Evolutionary conservation across 2,797 vertebrate species (phyloP).

Genomic region (Harpagifer antarcticus): DNA sequence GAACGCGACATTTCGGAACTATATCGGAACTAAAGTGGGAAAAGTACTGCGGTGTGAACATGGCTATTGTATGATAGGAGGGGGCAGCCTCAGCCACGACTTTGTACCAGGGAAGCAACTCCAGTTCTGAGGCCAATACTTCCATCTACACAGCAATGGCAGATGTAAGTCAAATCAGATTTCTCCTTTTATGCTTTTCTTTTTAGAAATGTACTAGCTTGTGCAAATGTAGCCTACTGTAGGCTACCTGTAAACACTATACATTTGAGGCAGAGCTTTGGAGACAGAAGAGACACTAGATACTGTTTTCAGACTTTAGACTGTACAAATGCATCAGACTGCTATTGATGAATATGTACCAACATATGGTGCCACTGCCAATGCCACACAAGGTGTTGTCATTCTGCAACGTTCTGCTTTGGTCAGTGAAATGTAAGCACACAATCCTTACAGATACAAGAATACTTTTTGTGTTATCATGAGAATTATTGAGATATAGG

Average conservation of each 20-base stretch:
- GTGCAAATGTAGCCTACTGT: neutral
- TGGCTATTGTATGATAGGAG: neutral
- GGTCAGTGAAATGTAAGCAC: neutral
- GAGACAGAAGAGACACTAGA: neutral
- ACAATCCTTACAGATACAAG: neutral
- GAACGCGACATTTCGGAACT: too few relatives aligned
- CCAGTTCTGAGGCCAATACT: neutral
- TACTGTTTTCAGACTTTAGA: neutral
- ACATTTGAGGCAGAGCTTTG: neutral
- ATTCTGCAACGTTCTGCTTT: neutral
- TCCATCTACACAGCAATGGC: neutral
- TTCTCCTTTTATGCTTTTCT: neutral
- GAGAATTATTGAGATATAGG: neutral
- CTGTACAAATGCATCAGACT: neutral
- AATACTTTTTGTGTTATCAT: neutral
- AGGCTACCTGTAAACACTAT: neutral
- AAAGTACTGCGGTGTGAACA: too few relatives aligned
- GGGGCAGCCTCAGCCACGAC: too few relatives aligned
- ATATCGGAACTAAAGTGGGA: too few relatives aligned
- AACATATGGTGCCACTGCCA: too few relatives aligned
- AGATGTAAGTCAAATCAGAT: slow-evolving; percentile 1
- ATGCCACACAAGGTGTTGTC: too few relatives aligned
- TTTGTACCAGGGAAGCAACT: neutral
- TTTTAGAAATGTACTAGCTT: neutral
- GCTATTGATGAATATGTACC: too few relatives aligned